phyloP scores from a whole-genome alignment of 1,140 invertebrate genomes.

The Meloidogyne chitwoodi region DNA sequence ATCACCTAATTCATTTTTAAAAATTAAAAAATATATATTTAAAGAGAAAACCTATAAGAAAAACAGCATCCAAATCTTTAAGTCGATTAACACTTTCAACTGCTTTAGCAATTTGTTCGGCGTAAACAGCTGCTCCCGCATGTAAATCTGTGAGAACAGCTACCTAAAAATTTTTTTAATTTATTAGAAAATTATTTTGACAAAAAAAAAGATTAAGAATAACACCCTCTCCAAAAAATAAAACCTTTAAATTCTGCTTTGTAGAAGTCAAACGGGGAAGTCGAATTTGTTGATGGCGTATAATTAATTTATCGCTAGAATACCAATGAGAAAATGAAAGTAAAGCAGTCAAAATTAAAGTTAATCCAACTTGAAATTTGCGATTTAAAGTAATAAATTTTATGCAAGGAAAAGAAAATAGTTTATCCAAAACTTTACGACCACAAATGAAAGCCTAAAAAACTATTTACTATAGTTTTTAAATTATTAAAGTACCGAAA shows the following conservation, averaged over 20 bases:
- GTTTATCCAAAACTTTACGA: conserved; percentile 15
- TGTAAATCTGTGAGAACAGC: conserved; percentile 42
- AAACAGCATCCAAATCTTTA: conserved; percentile 23
- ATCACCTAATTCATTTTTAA: conserved; percentile 29
- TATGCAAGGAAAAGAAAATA: conserved; percentile 16
- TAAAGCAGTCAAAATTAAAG: conserved; percentile 23
- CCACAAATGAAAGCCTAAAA: conserved; percentile 23
- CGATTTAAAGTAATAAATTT: conserved; percentile 25
- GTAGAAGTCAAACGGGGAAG: conserved; percentile 9
- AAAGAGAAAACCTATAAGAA: conserved; percentile 21
- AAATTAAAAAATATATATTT: not conserved
- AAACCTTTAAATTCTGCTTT: not conserved
- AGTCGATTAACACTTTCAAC: conserved; percentile 35
- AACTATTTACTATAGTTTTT: not conserved
- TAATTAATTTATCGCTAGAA: conserved; percentile 37
- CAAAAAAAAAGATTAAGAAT: no score
- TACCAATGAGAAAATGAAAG: conserved; percentile 31
- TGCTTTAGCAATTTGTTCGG: conserved; percentile 36
- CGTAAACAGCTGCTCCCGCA: conserved; percentile 38
- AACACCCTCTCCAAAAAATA: no score
- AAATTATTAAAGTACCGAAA: not conserved
- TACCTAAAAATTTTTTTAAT: not conserved
- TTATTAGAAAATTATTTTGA: not conserved
- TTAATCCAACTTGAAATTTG: conserved; percentile 33
- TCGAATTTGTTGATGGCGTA: conserved; percentile 17